Evolutionary conservation across 2,797 vertebrate species (phyloP), one percentile per base, ranked within the genome.

Genomic region (Hafferia zeledoni): DNA sequence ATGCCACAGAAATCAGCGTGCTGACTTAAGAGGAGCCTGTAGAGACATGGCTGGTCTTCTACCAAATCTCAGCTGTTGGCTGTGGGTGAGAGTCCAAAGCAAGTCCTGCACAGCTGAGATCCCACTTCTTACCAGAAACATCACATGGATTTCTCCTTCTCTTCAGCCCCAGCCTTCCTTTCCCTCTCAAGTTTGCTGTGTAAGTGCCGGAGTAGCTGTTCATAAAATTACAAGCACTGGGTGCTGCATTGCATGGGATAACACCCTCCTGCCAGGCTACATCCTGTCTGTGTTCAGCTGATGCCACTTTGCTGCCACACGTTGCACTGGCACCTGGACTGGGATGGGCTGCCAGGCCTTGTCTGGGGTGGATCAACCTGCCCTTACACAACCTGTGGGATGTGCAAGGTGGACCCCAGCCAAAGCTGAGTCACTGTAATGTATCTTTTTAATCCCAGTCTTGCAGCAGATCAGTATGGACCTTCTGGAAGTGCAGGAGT

Each of bases 211-310:
- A 63, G 24, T 18, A 72, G 20, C 31, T 4, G 7, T 28, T 69
- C 28, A 10, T 14, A 3, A 6, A 23, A 22, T 30, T 43, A 18
- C 1, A 56, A 56, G 65, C 31, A 33, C 12, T 0, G 4, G 27
- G 33, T 37, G 22, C 49, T 31, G 24, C 1, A 0, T 8, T 35
- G n/a, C 0, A 0, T 19, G 31, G 11, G 19, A 47, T 30, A 67
- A 69, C 0, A 1, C 24, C 37, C 37, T 89, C 39, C 43, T n/a
- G 47, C 10, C 20, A 33, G n/a, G 52, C 28, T 23, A 33, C n/a
- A 20, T 31, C 41, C 46, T 46, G 56, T 35, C 44, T 11, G 13
- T 12, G 25, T 46, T 41, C 49, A 52, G 33, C 60, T 53, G 65
- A 22, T 68, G 60, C 49, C 16, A 1, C 33, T 17, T 53, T 10